Evolutionary conservation across 2,888 invertebrate species (phyloP).

Genomic region (Stictocephala bisonia): DNA sequence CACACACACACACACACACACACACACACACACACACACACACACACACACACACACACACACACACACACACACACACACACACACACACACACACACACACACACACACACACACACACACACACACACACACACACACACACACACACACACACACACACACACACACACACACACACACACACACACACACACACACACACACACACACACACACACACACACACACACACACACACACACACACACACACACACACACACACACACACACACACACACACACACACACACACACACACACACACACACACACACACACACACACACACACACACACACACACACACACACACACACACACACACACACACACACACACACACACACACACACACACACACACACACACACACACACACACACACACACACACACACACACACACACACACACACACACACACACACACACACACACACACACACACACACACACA

Average conservation of each 20-base stretch:
- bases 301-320: neutral
- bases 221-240: neutral
- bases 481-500: neutral
- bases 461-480: neutral
- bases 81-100: neutral
- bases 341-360: neutral
- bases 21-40: neutral
- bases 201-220: neutral
- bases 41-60: neutral
- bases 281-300: neutral
- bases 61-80: neutral
- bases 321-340: neutral
- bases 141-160: neutral
- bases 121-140: neutral
- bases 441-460: neutral
- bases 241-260: neutral
- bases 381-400: neutral
- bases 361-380: neutral
- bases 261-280: neutral
- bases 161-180: neutral
- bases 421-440: neutral
- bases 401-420: neutral
- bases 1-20: neutral
- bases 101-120: neutral
- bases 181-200: neutral